Base-by-base conservation (phyloP, 2,888 invertebrate species). In the Ennomos fuscantarius region DNA sequence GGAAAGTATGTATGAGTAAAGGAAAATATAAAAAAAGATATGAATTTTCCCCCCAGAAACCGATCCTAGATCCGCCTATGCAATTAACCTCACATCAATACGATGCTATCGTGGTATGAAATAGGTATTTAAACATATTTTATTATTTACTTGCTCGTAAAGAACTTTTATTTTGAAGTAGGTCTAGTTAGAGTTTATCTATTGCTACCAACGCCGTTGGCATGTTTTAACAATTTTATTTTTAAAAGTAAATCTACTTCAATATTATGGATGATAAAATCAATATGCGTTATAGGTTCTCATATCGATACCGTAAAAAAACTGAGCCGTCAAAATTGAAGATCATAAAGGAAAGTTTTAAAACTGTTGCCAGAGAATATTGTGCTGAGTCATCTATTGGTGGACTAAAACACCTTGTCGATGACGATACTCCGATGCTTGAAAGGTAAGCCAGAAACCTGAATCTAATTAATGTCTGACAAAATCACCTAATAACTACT, bases 381-480 rank as follows among this genome's bases (percentile, higher is more conserved):
- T 92, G 92, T 53, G 70, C 79, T 10, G 90, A 92, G 64, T 91
- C 92, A 8, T 92, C 92, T 1, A 91, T 93, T 37, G 84, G 87
- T 61, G 93, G 93, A 1, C 81, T 92, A 5, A 90, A 90, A 56
- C 87, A 92, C 66, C 77, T 93, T 2, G 92, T 91, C 12, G 78
- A 84, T 63, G 79, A 81, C 9, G 81, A 81, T 34, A 84, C 86
- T 37, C 71, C 89, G 13, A 76, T 71, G 40, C 69, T 86, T 55
- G 92, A 93, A 81, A 88, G 87, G 92, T 92, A 81, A 49, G 73
- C 61, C 62, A 47, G n/a, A 47, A 24, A 24, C 24, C 24, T 24
- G 24, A 24, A 24, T n/a, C n/a, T n/a, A n/a, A n/a, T n/a, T n/a
- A n/a, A n/a, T n/a, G n/a, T n/a, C n/a, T n/a, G n/a, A n/a, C n/a